Base-by-base conservation (phyloP, 2,797 vertebrate genomes). In the Acridotheres tristis region DNA sequence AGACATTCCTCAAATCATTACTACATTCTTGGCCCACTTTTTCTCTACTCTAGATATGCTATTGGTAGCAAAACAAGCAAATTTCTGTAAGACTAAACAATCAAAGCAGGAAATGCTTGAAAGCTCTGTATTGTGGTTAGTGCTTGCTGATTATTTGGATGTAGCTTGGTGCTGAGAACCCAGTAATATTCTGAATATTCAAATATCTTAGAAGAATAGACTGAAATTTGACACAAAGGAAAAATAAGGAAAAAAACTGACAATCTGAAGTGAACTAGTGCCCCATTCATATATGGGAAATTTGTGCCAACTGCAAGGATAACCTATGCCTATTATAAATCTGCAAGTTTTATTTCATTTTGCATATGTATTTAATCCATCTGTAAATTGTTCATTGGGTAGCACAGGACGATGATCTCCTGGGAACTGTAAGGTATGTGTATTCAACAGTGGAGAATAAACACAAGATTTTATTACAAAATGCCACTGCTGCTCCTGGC, bases 391-490 rank as follows among this genome's bases (percentile, higher is more conserved):
- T 96, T 97, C 97, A 93, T 91, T 95, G 97, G 97, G 75, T 96
- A 96, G 95, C 94, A 89, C 86, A 89, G 94, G 89, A 82, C 14
- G 29, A 90, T 80, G 84, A 63, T 95, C 97, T 97, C 97, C 94
- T 20, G 95, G 97, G 97, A 97, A 94, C 97, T 96, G 96, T 96
- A 97, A 98, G 97, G 96, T 98, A 96, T 97, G 96, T 98, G 97
- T 98, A 96, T 96, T 98, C 98, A 98, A 97, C 96, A 90, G 97
- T 92, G 94, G 97, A 97, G 97, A 97, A 98, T 97, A 98, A 98
- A 98, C 98, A 97, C 95, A 96, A 96, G 96, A 96, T 98, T 98
- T 98, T 98, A 98, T 98, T 98, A 98, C 97, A 97, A 98, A 98
- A 98, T 97, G 97, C 97, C 97, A 98, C 96, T 83, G 97, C 98